Evolutionary conservation across 2,888 invertebrate species (phyloP).

Genomic region (Platerodrilus igneus): DNA sequence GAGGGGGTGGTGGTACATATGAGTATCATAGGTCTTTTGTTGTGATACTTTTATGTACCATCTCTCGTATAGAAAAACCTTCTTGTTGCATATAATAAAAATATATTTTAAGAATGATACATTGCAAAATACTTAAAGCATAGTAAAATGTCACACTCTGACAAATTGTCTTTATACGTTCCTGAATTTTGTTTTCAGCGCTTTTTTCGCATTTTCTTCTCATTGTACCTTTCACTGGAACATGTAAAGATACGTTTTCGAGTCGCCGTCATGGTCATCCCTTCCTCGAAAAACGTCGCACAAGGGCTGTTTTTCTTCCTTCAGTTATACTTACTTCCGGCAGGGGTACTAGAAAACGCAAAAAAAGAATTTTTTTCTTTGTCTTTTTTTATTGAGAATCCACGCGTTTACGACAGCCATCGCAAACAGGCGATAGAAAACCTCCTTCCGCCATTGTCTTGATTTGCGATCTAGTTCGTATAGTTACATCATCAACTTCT

Average conservation of each 20-base stretch:
- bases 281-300: conserved; percentile 1
- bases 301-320: too few species aligned
- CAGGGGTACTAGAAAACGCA: conserved; percentile 15
- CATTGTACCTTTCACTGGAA: conserved; percentile 16
- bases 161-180: conserved; percentile 5
- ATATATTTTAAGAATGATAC: conserved; percentile 9
- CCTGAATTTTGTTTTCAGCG: conserved; percentile 2
- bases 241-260: conserved; percentile 15
- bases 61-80: too few species aligned
- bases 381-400: background rate
- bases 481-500: conserved; percentile 31
- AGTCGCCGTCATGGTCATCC: conserved; percentile 14
- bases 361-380: conserved; percentile 5
- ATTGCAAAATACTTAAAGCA: conserved; percentile 15
- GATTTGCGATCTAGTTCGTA: conserved; percentile 34
- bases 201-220: too few species aligned
- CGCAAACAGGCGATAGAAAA: too few species aligned
- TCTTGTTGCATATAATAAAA: conserved; percentile 1
- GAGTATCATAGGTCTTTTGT: too few species aligned
- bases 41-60: too few species aligned
- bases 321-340: conserved; percentile 18
- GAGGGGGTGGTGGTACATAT: too few species aligned
- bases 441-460: conserved; percentile 31
- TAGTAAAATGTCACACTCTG: conserved; percentile 17
- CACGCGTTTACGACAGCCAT: too few species aligned